Evolutionary conservation across 2,888 invertebrate species (phyloP), one percentile per base, ranked within the genome.

Genomic region (Prionchulus punctatus): DNA sequence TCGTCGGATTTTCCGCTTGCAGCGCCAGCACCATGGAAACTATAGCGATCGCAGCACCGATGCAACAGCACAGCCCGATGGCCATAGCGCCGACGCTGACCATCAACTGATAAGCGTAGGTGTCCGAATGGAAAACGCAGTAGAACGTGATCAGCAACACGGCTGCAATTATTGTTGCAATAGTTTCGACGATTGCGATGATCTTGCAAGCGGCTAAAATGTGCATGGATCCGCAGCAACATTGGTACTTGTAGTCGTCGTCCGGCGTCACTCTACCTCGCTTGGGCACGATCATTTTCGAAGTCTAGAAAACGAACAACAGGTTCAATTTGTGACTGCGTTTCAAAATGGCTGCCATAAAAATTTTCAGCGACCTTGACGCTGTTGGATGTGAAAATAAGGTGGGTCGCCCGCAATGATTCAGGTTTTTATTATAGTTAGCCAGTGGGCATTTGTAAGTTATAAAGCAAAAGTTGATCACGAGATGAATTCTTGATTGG

Each of bases 141-240:
- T n/a, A 30, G 51, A 53, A 53, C 7, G 23, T 51, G 12, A 30
- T 15, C 51, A 53, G n/a, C 4, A 53, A n/a, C 7, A 43, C 15
- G 18, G 21, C n/a, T 18, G 43, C 15, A 51, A 43, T 15, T 7
- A 53, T 7, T 15, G 31, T 51, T 7, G 30, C 51, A 7, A 4
- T 27, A 7, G 26, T 26, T 51, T 51, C 51, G 51, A 30, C 51
- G 26, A 12, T 26, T 12, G 51, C 51, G 15, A 51, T n/a, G 12
- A 26, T 30, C 4, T n/a, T 15, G 45, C 18, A 12, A 4, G 18
- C 45, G 23, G 12, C 23, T 4, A 45, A 12, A 4, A 45, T 4
- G 23, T 45, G 18, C 45, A 45, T 45, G 45, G 45, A n/a, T 23
- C 23, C 18, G 23, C 45, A 45, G 23, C 12, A 23, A 23, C 45